Percentiles rank a stretch among this genome's conserved stretches.
Conservation (phyloP, 2,888 invertebrate genomes). For the Eupithecia subumbrata region DNA sequence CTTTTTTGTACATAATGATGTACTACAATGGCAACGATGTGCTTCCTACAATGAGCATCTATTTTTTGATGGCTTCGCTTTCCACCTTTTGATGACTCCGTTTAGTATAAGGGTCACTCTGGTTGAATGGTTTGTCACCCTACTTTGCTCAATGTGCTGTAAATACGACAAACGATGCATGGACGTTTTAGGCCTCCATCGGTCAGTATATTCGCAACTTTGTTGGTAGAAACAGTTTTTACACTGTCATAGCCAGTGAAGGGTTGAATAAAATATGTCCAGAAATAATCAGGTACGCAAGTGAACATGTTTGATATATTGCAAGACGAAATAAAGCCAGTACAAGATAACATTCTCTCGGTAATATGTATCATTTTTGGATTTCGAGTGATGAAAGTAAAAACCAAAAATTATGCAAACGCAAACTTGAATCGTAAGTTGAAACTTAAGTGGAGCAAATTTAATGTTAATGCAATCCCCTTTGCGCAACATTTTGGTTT, state of each 20-base stretch:
- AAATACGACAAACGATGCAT: conserved; percentile 17
- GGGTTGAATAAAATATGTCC: conserved; percentile 12
- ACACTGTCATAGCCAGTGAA: conserved; percentile 11
- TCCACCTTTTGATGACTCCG: conserved; percentile 1
- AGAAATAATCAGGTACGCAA: conserved; percentile 12
- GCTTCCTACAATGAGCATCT: not conserved
- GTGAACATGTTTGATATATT: not conserved
- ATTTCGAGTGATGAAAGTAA: conserved; percentile 41
- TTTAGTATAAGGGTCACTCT: conserved; percentile 23
- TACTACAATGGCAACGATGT: not conserved
- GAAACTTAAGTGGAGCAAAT: conserved; percentile 61
- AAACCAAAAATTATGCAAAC: conserved; percentile 53
- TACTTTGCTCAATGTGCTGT: conserved; percentile 33
- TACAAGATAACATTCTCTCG: conserved; percentile 17
- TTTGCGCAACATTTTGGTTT: conserved; percentile 55
- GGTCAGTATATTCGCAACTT: conserved; percentile 32
- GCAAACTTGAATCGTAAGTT: conserved; percentile 51
- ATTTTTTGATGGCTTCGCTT: conserved; percentile 9
- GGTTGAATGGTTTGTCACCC: conserved; percentile 39
- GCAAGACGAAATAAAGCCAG: conserved; percentile 14
- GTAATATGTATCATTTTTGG: conserved; percentile 33
- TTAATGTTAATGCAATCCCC: conserved; percentile 56
- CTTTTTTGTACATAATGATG: too few relatives aligned
- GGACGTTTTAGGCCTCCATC: conserved; percentile 12
- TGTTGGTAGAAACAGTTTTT: conserved; percentile 18